A percentile compares a stretch with the other conserved stretches of the same genome.
Evolutionary conservation across 1,140 invertebrate species (phyloP).

Genomic region (Zaprionus ornatus): DNA sequence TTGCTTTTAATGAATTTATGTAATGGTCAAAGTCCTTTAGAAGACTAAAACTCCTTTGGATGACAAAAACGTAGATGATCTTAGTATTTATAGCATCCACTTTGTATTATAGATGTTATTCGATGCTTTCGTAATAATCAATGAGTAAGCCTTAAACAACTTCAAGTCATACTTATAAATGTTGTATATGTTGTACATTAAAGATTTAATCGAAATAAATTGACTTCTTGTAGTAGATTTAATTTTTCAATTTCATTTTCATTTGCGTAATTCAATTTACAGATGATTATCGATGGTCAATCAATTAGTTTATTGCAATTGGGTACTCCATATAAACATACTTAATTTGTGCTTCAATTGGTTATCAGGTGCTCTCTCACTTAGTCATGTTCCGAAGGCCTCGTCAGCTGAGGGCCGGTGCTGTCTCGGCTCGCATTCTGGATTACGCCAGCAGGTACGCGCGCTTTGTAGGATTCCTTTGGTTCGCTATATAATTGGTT

Average conservation of each 20-base stretch:
- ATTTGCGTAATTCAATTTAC: no score
- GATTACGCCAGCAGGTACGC: conserved; percentile 15
- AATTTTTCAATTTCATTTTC: no score
- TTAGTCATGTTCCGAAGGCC: conserved; percentile 46
- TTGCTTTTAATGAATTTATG: no score
- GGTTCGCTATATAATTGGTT: conserved; percentile 28
- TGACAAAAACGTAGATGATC: background rate
- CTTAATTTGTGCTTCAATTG: no score
- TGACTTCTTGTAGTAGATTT: no score
- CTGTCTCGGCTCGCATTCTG: conserved; percentile 24
- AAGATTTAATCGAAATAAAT: no score
- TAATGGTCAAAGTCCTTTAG: no score
- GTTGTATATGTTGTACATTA: background rate
- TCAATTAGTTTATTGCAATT: no score
- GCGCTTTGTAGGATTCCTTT: conserved; percentile 23
- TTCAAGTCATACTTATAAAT: background rate
- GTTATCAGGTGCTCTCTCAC: background rate
- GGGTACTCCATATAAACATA: no score
- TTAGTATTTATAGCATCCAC: background rate
- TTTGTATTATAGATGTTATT: background rate
- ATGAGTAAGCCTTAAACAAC: no score
- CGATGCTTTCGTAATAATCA: background rate
- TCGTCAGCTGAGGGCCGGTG: conserved; percentile 5
- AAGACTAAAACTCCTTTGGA: no score
- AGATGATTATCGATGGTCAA: no score